A percentile compares a stretch with the other conserved stretches of the same genome.
These are phyloP conservation scores for Cyclura pinguis DNA, from an alignment of 2,797 vertebrate species.

Conservation along the genomic window DNA sequence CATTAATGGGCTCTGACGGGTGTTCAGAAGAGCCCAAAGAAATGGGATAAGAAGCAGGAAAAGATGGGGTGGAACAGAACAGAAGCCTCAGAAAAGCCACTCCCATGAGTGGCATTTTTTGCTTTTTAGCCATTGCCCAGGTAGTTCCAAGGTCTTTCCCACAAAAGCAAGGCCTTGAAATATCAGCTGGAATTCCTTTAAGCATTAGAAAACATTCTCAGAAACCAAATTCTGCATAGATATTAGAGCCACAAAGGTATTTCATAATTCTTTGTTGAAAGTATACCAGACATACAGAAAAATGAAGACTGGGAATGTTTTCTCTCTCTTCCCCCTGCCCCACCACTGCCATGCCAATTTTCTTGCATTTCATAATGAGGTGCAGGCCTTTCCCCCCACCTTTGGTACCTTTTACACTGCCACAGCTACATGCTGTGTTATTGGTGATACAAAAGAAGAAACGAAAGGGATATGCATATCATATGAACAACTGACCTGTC, in stretches of 20 bases:
- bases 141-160: constrained; percentile 9
- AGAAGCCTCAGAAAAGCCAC: neutral
- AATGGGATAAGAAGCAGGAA: neutral
- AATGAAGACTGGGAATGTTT: neutral
- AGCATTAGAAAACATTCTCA: neutral
- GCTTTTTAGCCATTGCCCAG: neutral
- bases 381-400: neutral
- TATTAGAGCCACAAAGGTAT: neutral
- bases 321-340: too few species aligned
- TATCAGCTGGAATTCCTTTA: neutral
- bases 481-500: constrained; percentile 1
- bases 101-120: neutral
- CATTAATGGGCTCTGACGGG: neutral
- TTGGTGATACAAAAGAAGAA: neutral
- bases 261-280: neutral
- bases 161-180: constrained; percentile 14
- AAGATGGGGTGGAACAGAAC: neutral
- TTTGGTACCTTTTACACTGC: neutral
- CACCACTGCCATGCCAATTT: neutral
- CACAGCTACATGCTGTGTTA: neutral
- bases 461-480: neutral
- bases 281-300: neutral
- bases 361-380: neutral
- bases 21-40: neutral
- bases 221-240: neutral